Conservation (phyloP, 2,113 vertebrate species). For the Gobiocypris rarus region DNA sequence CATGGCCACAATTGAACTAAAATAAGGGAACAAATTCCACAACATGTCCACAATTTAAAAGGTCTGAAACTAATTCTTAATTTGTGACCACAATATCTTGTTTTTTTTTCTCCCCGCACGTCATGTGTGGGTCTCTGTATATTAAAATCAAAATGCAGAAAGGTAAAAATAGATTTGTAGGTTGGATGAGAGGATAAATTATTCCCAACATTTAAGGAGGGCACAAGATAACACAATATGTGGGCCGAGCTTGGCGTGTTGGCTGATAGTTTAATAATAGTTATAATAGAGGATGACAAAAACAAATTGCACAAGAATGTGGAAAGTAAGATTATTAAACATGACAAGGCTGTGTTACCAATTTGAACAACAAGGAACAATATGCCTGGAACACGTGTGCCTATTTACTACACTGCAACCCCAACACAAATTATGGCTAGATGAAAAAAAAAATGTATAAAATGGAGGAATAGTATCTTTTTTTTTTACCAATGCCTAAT, state of each 20-base stretch:
- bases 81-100: no score
- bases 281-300: background rate
- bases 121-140: no score
- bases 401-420: background rate
- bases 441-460: background rate
- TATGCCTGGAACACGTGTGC: background rate
- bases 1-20: background rate
- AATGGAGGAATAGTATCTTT: background rate
- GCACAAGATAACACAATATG: background rate
- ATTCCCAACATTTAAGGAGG: background rate
- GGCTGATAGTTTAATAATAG: background rate
- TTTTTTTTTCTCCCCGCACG: no score
- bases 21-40: background rate
- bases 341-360: background rate
- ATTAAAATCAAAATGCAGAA: no score
- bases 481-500: background rate
- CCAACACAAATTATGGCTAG: background rate
- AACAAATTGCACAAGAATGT: background rate
- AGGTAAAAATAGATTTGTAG: background rate
- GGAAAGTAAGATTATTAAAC: background rate
- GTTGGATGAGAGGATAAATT: background rate
- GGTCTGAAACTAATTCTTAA: background rate
- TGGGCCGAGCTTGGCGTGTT: background rate
- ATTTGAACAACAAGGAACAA: background rate
- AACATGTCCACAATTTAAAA: no score